A percentile compares a stretch with the other conserved stretches of the same genome.
Evolutionary conservation across 2,888 invertebrate species (phyloP).

Genomic region (Neoascia interrupta): DNA sequence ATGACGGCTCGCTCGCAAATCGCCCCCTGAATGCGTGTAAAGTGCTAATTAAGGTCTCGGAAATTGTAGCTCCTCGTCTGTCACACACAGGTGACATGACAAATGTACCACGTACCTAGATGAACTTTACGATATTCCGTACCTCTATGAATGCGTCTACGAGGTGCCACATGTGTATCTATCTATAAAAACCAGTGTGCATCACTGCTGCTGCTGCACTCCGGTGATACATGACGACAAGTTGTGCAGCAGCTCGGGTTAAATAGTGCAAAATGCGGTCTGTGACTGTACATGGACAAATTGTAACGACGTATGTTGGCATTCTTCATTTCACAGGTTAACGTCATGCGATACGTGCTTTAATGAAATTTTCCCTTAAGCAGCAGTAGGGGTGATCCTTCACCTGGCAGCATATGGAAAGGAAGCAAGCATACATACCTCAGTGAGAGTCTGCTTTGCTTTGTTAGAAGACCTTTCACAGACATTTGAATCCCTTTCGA

Average conservation of each 20-base stretch:
- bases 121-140: no score
- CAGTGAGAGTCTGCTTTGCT: no score
- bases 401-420: no score
- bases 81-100: slow-evolving; percentile 41
- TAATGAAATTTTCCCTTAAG: slow-evolving; percentile 17
- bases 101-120: slow-evolving; percentile 29
- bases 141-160: no score
- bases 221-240: slow-evolving; percentile 43
- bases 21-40: slow-evolving; percentile 53
- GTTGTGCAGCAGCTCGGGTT: slow-evolving; percentile 42
- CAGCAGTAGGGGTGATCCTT: slow-evolving; percentile 8
- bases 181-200: slow-evolving; percentile 8
- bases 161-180: no score
- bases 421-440: no score
- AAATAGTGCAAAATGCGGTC: slow-evolving; percentile 33
- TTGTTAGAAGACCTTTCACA: no score
- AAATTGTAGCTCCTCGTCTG: not conserved
- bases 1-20: slow-evolving; percentile 30
- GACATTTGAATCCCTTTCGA: not conserved
- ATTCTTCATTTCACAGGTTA: slow-evolving; percentile 28
- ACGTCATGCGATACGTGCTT: not conserved
- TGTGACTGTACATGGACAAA: slow-evolving; percentile 32
- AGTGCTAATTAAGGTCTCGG: slow-evolving; percentile 52
- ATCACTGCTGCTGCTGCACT: slow-evolving; percentile 19
- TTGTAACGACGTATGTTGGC: slow-evolving; percentile 46